Base-by-base conservation (phyloP, 2,113 vertebrate species). In the Helogale parvula region DNA sequence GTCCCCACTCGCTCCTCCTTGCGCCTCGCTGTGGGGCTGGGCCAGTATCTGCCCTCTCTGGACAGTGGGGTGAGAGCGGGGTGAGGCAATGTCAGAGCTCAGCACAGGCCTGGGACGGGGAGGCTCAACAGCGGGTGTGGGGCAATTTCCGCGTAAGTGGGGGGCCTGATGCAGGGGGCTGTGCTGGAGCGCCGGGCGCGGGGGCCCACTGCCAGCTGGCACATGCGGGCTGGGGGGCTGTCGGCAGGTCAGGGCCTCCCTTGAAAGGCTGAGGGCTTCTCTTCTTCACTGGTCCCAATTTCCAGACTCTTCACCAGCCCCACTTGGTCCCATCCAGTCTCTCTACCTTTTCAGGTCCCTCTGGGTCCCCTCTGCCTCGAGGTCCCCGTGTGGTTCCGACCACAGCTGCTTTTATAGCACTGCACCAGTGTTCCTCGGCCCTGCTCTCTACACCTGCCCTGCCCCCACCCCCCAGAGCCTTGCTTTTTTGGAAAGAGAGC, bases 91-190 rank as follows among this genome's bases (percentile, higher is more conserved):
- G 47, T 7, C 15, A 5, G 52, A 21, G 47, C 35, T 68, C 29
- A 17, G 60, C 35, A 7, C 35, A 41, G 6, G 1, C 69, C 57
- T 8, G n/a, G 29, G 17, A 47, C 41, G 0, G 2, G 79, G 14
- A 63, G 65, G 41, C 14, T 5, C 3, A 0, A 54, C 25, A 13
- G 27, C 2, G n/a, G n/a, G 15, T 0, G 2, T 7, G 35, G 69
- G 33, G 7, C 45, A 7, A 0, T 29, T 38, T 69, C 68, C 54
- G 71, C 11, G 0, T 6, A 1, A 21, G 86, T 33, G 71, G 82
- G 77, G 41, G 16, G 81, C 63, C 41, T 52, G 65, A 14, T n/a
- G 31, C 13, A 0, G 1, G 47, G 23, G 9, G 0, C 71, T 31
- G 33, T 52, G 21, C 50, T 4, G 38, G 25, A 33, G 50, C 14